phyloP scores from a whole-genome alignment of 2,888 invertebrate genomes.

The Apoderus coryli region DNA sequence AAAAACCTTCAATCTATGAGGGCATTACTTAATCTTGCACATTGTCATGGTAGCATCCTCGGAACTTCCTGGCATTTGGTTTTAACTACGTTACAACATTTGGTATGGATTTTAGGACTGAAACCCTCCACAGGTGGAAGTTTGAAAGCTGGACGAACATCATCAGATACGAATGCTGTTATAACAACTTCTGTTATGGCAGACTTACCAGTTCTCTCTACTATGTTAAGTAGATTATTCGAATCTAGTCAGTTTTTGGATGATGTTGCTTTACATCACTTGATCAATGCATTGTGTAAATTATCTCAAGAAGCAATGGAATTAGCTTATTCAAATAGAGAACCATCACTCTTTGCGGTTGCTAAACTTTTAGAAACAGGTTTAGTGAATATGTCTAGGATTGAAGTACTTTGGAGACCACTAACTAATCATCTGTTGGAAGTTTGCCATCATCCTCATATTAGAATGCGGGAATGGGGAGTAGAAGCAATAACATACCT shows the following conservation, averaged over 20 bases:
- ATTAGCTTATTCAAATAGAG: conserved; percentile 85
- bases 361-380: conserved; percentile 98
- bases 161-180: conserved; percentile 68
- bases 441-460: conserved; percentile 90
- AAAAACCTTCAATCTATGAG: conserved; percentile 97
- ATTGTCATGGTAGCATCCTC: conserved; percentile 81
- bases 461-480: conserved; percentile 94
- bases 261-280: conserved; percentile 86
- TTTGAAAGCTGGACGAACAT: conserved; percentile 68
- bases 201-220: conserved; percentile 79
- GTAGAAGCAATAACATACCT: conserved; percentile 92
- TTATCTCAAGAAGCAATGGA: conserved; percentile 96
- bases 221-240: conserved; percentile 83
- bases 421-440: conserved; percentile 91
- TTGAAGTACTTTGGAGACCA: conserved; percentile 90
- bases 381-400: conserved; percentile 80
- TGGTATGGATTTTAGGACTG: conserved; percentile 90
- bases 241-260: conserved; percentile 89
- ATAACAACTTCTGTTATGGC: conserved; percentile 95
- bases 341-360: conserved; percentile 92
- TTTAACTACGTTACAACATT: conserved; percentile 81
- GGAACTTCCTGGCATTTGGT: conserved; percentile 94
- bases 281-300: conserved; percentile 93
- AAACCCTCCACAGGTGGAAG: conserved; percentile 92
- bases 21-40: conserved; percentile 75